Conservation (phyloP, 1,140 invertebrate genomes). For the Hylaeus anthracinus region DNA sequence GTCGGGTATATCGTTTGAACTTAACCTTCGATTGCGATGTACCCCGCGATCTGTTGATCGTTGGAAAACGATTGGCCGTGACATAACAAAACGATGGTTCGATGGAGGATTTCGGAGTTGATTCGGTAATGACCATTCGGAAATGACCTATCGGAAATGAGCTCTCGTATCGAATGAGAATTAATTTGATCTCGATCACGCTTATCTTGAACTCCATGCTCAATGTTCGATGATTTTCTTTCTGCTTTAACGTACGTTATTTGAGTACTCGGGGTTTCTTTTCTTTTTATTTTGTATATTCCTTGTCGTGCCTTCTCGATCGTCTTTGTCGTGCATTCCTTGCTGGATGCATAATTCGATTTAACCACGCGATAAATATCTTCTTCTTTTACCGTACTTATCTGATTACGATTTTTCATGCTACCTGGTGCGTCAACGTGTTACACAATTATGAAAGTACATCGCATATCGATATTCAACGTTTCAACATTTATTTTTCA, state of each 20-base stretch:
- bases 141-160: too few relatives aligned
- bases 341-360: not conserved
- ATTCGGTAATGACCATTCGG: not conserved
- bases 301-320: not conserved
- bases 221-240: not conserved
- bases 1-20: constrained; percentile 10
- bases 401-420: not conserved
- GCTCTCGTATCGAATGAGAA: too few relatives aligned
- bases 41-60: not conserved
- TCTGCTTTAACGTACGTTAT: not conserved
- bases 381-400: not conserved
- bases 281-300: not conserved
- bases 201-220: not conserved
- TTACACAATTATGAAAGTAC: too few relatives aligned
- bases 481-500: too few relatives aligned
- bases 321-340: not conserved
- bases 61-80: not conserved
- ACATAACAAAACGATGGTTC: not conserved
- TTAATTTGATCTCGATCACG: not conserved
- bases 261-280: not conserved
- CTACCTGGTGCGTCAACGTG: too few relatives aligned
- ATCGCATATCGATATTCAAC: too few relatives aligned
- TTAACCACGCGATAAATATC: not conserved
- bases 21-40: constrained; percentile 13
- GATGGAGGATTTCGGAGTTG: not conserved